These are phyloP conservation scores for Chrysomallon squamiferum DNA, from an alignment of 1,140 invertebrate genomes.

Conservation along the genomic window DNA sequence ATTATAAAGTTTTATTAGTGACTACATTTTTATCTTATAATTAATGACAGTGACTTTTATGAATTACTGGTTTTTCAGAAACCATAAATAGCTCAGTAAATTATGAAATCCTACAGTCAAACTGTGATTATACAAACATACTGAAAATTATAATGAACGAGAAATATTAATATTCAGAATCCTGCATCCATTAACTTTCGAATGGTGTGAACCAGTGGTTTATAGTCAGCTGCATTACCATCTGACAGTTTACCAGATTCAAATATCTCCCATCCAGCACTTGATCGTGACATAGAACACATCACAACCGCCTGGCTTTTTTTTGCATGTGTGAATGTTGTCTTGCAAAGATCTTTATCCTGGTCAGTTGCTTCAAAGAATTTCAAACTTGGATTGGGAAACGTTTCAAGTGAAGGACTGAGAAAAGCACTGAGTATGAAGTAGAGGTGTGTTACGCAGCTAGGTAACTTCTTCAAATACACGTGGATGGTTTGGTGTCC, in stretches of 20 bases:
- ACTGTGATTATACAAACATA: too few species aligned
- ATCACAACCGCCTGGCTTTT: constrained; percentile 37
- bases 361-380: constrained; percentile 35
- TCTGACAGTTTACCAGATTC: constrained; percentile 35
- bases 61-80: too few species aligned
- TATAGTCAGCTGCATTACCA: constrained; percentile 36
- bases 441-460: constrained; percentile 30
- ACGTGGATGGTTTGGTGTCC: constrained; percentile 43
- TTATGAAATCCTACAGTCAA: too few species aligned
- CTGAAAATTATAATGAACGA: too few species aligned
- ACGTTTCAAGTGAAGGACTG: constrained; percentile 32
- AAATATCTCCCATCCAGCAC: constrained; percentile 34
- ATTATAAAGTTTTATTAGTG: too few species aligned
- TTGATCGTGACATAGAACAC: constrained; percentile 33
- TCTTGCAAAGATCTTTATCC: constrained; percentile 31
- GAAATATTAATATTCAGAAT: too few species aligned
- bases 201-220: constrained; percentile 18
- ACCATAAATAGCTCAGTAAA: too few species aligned
- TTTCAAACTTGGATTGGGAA: constrained; percentile 37
- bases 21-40: too few species aligned
- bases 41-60: too few species aligned
- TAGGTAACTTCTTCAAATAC: constrained; percentile 27
- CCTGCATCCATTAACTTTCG: constrained; percentile 20
- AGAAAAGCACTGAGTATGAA: constrained; percentile 43
- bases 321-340: constrained; percentile 33